Evolutionary conservation across 2,797 vertebrate genomes (phyloP).

Genomic region (Cirrhinus molitorella): DNA sequence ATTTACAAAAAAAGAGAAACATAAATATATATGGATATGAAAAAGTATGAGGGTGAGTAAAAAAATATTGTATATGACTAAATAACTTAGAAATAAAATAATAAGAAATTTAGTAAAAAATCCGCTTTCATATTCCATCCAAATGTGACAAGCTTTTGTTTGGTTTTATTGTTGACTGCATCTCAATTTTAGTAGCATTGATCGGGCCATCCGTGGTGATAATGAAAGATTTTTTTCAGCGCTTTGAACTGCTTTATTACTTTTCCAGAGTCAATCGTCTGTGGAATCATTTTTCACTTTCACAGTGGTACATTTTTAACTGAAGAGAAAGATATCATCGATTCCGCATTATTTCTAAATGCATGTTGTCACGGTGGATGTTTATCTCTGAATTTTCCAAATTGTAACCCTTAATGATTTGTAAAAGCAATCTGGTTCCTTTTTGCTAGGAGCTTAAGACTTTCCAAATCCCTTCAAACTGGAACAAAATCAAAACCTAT

Average conservation of each 20-base stretch:
- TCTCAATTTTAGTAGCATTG: conserved; percentile 7
- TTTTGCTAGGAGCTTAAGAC: conserved; percentile 8
- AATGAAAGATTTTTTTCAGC: neutral
- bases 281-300: conserved; percentile 18
- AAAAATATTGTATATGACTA: neutral
- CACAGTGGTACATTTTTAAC: neutral
- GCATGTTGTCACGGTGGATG: neutral
- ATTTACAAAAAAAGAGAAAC: no score
- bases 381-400: conserved; percentile 2
- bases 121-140: neutral
- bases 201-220: conserved; percentile 15
- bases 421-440: neutral
- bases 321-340: conserved; percentile 19
- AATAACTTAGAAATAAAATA: neutral
- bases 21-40: neutral
- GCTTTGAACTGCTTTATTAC: neutral
- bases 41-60: neutral
- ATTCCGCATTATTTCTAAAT: conserved; percentile 7
- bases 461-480: conserved; percentile 9
- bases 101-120: neutral
- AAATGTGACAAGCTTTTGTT: neutral
- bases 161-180: neutral
- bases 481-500: conserved; percentile 13
- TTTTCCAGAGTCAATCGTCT: neutral
- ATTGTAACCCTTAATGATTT: neutral